Evolutionary conservation across 2,888 invertebrate genomes (phyloP), one percentile per base, ranked within the genome.

Genomic region (Noctuana brunneofusca): DNA sequence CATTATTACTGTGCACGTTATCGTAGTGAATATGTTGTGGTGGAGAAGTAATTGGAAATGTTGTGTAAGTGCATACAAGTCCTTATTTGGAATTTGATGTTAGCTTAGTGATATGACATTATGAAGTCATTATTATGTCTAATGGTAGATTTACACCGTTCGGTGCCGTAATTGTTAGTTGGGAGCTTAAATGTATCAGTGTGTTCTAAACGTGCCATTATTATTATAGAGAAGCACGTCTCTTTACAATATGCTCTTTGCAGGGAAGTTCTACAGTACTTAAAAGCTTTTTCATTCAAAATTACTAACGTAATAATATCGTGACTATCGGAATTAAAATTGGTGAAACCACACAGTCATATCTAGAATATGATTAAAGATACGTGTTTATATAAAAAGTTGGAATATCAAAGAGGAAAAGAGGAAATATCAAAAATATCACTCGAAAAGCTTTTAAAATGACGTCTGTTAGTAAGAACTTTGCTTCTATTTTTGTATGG

Each of bases 131-230:
- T 43, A 43, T 43, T 18, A 43, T 50, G 22, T 57, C 54, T 38
- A 49, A 55, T 38, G 46, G 11, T 63, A 63, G 56, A 63, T 50
- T 49, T 53, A 35, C 55, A 30, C 30, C 41, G 55, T 63, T 49
- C 18, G 32, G 46, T 56, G 62, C 27, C 22, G 62, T 62, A 46
- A 41, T 56, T 38, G 38, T 62, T 56, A 55, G 58, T 65, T 65
- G 54, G 68, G 76, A 81, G 77, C 76, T 79, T 79, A 78, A 70
- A 75, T 67, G 66, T 78, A 73, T 83, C 76, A 62, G 78, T 81
- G 83, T 86, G 84, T 86, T 86, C 83, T 84, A 65, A 65, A 79
- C 76, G 86, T 86, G 84, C 85, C 83, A 86, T 78, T 82, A 66
- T 65, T 63, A 70, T 60, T 27, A 55, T 55, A 60, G 32, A 20